Evolutionary conservation across 2,797 vertebrate genomes (phyloP).

Genomic region (Xenops minutus): DNA sequence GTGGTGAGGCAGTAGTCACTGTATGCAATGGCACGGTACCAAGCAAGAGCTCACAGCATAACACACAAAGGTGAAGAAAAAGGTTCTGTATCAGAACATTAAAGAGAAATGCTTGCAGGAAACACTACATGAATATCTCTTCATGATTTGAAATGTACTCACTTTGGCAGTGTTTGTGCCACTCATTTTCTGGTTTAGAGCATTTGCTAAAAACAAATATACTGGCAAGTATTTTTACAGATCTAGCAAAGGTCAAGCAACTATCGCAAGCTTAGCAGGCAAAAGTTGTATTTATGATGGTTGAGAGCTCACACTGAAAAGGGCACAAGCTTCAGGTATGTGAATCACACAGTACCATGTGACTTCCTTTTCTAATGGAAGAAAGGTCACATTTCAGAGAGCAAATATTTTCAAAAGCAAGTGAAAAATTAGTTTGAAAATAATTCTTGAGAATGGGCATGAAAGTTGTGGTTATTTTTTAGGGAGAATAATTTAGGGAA

Average conservation of each 20-base stretch:
- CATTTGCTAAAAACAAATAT: background rate
- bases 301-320: constrained; percentile 3
- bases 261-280: background rate
- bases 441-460: background rate
- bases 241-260: background rate
- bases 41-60: background rate
- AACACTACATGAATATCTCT: background rate
- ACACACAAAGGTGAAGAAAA: background rate
- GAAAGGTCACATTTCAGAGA: background rate
- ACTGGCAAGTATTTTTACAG: background rate
- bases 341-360: background rate
- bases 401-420: background rate
- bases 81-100: background rate
- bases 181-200: background rate
- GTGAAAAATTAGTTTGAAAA: background rate
- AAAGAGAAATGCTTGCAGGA: background rate
- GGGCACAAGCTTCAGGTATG: constrained; percentile 5
- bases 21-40: background rate
- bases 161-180: background rate
- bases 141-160: background rate
- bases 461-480: background rate
- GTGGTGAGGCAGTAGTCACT: background rate
- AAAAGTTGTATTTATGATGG: background rate
- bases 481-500: background rate
- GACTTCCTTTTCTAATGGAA: background rate